Conservation (phyloP, 2,797 vertebrate genomes). For the Phoeniculus purpureus region DNA sequence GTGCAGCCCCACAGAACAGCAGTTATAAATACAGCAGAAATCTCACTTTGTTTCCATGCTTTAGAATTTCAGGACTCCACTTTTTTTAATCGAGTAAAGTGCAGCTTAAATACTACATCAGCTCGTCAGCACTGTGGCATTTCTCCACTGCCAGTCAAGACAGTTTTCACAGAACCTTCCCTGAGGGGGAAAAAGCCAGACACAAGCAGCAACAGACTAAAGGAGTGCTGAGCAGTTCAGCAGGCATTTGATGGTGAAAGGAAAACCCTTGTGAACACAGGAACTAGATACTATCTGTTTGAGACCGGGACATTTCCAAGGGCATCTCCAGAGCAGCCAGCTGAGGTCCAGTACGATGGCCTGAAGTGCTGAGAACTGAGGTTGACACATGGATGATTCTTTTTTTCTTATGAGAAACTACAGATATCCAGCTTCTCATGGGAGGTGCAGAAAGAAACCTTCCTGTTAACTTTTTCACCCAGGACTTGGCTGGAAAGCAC, state of each 20-base stretch:
- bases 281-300: not conserved
- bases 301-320: not conserved
- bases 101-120: not conserved
- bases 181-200: not conserved
- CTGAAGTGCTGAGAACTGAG: no score
- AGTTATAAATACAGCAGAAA: not conserved
- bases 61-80: not conserved
- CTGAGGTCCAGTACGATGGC: not conserved
- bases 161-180: slow-evolving; percentile 8
- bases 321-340: not conserved
- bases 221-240: not conserved
- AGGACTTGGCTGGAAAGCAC: no score
- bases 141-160: slow-evolving; percentile 13
- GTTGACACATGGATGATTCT: no score
- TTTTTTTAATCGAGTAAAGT: not conserved
- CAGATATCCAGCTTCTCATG: no score
- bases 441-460: no score
- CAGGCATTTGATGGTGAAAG: not conserved
- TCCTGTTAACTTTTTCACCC: no score
- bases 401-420: no score
- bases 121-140: not conserved
- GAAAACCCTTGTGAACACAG: not conserved
- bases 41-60: not conserved
- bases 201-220: not conserved
- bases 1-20: not conserved